Base-by-base conservation (phyloP, 2,888 invertebrate species). In the Gastracanthus pulcherrimus region DNA sequence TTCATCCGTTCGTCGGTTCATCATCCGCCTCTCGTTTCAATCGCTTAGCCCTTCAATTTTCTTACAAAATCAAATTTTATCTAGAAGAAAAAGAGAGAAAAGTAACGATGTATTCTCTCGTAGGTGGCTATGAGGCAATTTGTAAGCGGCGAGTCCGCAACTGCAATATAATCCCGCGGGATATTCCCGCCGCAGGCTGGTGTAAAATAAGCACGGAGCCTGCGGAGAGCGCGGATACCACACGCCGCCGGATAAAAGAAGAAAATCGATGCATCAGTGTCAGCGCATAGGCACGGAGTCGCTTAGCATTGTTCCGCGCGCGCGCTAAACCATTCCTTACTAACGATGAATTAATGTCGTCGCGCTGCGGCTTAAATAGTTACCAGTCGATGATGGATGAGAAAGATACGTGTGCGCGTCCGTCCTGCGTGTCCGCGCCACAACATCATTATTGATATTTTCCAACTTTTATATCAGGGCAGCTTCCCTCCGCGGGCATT, bases 271-370 rank as follows among this genome's bases (percentile, higher is more conserved):
- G 90, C 90, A 89, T 90, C 91, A 91, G 89, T 90, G 90, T 91
- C 90, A n/a, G n/a, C n/a, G n/a, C n/a, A n/a, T 84, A 78, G 80
- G 82, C 69, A 80, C 76, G n/a, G n/a, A 16, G 34, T 60, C 16
- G 31, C 41, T n/a, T n/a, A 82, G 86, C 85, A 87, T 89, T 88
- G 87, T 87, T 86, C 87, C 83, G n/a, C n/a, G n/a, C n/a, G n/a
- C n/a, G n/a, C 79, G 83, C 81, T 85, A 85, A 84, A 84, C 85
- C 87, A 88, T 87, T 88, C 84, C 85, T 86, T 84, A 48, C 87
- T 90, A 90, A 91, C 90, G 90, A 90, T 87, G 89, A 88, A 91
- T 91, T 91, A 90, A 91, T 91, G 88, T 88, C 91, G 90, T 90
- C 90, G 89, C 86, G 86, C 89, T 90, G 90, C 87, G 90, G 91